These are phyloP conservation scores for Protobothrops flavoviridis DNA, from an alignment of 2,113 vertebrate species.

Conservation along the genomic window DNA sequence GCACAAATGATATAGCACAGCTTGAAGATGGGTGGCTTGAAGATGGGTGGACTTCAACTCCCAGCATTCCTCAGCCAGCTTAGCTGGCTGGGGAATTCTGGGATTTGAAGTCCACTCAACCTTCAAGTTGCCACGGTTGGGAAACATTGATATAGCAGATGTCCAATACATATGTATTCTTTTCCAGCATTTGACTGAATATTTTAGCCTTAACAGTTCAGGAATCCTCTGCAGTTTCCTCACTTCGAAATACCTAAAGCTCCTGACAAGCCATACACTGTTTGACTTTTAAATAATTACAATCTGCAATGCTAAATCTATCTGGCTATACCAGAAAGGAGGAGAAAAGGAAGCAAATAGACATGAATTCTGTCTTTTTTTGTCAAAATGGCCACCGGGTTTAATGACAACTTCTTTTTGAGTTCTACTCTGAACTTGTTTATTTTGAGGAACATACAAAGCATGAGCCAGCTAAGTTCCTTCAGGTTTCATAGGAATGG, in stretches of 20 bases:
- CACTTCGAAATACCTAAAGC: background rate
- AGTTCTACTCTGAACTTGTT: background rate
- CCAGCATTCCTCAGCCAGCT: too few relatives aligned
- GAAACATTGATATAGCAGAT: background rate
- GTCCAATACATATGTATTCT: background rate
- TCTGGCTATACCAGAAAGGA: background rate
- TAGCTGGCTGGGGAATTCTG: too few relatives aligned
- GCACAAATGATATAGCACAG: too few relatives aligned
- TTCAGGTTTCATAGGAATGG: background rate
- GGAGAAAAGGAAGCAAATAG: background rate
- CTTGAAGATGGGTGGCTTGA: too few relatives aligned
- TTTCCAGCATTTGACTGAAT: background rate
- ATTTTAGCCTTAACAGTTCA: background rate
- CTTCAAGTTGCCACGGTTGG: too few relatives aligned
- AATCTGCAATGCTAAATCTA: background rate
- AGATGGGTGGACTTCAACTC: too few relatives aligned
- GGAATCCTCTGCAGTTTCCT: background rate
- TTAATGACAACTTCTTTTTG: background rate
- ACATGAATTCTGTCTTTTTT: background rate
- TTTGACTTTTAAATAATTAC: background rate
- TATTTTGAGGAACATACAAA: background rate
- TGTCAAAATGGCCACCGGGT: background rate
- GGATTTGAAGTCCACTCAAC: too few relatives aligned
- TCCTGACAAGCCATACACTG: background rate
- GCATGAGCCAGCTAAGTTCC: background rate